Percentiles rank a stretch among this genome's conserved stretches.
These are phyloP conservation scores for Oscheius sp. DNA, from an alignment of 2,888 invertebrate genomes.

Conservation along the genomic window DNA sequence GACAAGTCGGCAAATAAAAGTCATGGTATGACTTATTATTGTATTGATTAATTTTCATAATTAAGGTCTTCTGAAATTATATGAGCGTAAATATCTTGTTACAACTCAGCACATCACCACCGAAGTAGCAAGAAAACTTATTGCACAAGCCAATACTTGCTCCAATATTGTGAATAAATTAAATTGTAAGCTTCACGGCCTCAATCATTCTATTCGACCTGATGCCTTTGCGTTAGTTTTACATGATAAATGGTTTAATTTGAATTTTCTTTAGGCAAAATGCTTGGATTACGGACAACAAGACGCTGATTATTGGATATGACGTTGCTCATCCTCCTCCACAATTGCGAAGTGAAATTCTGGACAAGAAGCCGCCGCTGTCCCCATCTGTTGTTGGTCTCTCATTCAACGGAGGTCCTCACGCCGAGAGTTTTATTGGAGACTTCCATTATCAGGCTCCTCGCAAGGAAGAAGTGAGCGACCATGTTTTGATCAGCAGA, in stretches of 20 bases:
- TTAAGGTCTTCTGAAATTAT: constrained; percentile 40
- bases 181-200: constrained; percentile 43
- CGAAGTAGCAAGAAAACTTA: constrained; percentile 25
- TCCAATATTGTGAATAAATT: constrained; percentile 40
- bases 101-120: constrained; percentile 42
- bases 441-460: constrained; percentile 54
- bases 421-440: constrained; percentile 45
- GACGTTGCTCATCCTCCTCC: constrained; percentile 49
- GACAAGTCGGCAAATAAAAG: constrained; percentile 18
- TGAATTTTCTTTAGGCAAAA: constrained; percentile 6
- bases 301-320: constrained; percentile 38
- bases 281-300: constrained; percentile 26
- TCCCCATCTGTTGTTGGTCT: constrained; percentile 49
- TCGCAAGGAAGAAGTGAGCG: constrained; percentile 40
- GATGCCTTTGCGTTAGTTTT: constrained; percentile 29
- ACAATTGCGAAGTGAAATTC: constrained; percentile 7
- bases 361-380: constrained; percentile 23
- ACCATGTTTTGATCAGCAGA: constrained; percentile 37
- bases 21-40: no score
- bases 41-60: neutral
- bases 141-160: constrained; percentile 7
- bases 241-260: neutral
- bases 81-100: constrained; percentile 36
- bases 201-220: constrained; percentile 43
- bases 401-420: constrained; percentile 45